phyloP scores from a whole-genome alignment of 2,888 invertebrate genomes.

The Megastigmus dorsalis region DNA sequence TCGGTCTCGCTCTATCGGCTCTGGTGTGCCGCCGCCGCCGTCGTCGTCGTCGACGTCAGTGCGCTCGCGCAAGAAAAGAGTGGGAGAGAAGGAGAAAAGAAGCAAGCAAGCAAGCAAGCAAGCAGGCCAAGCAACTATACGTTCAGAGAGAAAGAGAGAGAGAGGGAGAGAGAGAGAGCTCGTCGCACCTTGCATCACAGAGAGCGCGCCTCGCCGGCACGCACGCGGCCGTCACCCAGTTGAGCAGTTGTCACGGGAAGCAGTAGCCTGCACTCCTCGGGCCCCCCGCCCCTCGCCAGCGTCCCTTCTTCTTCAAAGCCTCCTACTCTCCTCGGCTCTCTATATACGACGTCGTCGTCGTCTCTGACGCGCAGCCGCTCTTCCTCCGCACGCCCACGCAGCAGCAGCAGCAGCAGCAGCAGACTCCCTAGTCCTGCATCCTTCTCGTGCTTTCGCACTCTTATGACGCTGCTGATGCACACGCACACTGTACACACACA shows the following conservation, averaged over 20 bases:
- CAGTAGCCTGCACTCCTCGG: conserved; percentile 68
- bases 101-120: too few relatives aligned
- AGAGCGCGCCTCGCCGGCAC: conserved; percentile 71
- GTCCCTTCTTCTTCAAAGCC: conserved; percentile 72
- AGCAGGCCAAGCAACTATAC: too few relatives aligned
- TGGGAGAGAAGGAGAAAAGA: neutral
- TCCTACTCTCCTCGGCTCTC: conserved; percentile 53
- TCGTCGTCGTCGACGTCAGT: too few relatives aligned
- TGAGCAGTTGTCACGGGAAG: conserved; percentile 71
- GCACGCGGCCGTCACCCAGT: conserved; percentile 74
- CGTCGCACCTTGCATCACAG: conserved; percentile 65
- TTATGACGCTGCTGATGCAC: too few relatives aligned
- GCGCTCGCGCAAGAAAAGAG: neutral
- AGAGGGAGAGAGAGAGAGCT: neutral
- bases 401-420: neutral
- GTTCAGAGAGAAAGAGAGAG: neutral
- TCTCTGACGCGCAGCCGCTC: neutral
- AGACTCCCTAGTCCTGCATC: too few relatives aligned
- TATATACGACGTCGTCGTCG: too few relatives aligned
- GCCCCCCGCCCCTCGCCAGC: conserved; percentile 72
- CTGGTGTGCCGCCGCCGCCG: too few relatives aligned
- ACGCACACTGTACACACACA: too few relatives aligned
- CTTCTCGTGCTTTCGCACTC: too few relatives aligned
- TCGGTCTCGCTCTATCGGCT: too few relatives aligned
- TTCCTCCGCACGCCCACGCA: neutral